phyloP scores from a whole-genome alignment of 2,797 vertebrate genomes.

The Typhlichthys subterraneus region DNA sequence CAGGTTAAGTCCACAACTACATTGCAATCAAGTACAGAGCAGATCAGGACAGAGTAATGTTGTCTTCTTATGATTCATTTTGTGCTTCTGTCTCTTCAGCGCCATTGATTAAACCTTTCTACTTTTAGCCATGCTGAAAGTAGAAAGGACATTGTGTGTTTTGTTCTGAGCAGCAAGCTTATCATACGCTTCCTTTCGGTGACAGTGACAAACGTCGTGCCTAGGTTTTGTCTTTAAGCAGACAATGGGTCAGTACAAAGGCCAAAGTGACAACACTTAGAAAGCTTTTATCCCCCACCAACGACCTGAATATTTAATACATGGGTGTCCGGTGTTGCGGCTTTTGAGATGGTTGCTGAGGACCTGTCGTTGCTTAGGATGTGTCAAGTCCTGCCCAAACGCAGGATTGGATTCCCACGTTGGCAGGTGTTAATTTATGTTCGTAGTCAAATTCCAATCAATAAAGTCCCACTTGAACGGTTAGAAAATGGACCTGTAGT shows the following conservation, averaged over 20 bases:
- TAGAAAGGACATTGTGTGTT: constrained; percentile 46
- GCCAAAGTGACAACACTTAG: constrained; percentile 58
- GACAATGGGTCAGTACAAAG: constrained; percentile 56
- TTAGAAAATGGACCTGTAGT: constrained; percentile 40
- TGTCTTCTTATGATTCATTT: constrained; percentile 31
- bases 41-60: background rate
- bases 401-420: constrained; percentile 57
- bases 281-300: constrained; percentile 44
- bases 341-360: constrained; percentile 51
- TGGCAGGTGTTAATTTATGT: constrained; percentile 75
- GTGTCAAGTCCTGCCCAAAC: constrained; percentile 50
- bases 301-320: constrained; percentile 62
- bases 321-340: constrained; percentile 55
- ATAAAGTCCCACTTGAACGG: constrained; percentile 54
- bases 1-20: too few relatives aligned
- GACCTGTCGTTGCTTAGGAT: constrained; percentile 57
- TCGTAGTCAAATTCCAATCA: constrained; percentile 66
- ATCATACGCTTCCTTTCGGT: constrained; percentile 47
- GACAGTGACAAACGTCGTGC: constrained; percentile 43
- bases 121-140: constrained; percentile 47
- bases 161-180: constrained; percentile 36
- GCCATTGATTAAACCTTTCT: constrained; percentile 46
- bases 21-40: too few relatives aligned
- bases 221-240: constrained; percentile 34
- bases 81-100: constrained; percentile 36